A percentile compares a stretch with the other conserved stretches of the same genome.
Evolutionary conservation across 1,140 invertebrate genomes (phyloP).

Genomic region (Subanguina moxae): DNA sequence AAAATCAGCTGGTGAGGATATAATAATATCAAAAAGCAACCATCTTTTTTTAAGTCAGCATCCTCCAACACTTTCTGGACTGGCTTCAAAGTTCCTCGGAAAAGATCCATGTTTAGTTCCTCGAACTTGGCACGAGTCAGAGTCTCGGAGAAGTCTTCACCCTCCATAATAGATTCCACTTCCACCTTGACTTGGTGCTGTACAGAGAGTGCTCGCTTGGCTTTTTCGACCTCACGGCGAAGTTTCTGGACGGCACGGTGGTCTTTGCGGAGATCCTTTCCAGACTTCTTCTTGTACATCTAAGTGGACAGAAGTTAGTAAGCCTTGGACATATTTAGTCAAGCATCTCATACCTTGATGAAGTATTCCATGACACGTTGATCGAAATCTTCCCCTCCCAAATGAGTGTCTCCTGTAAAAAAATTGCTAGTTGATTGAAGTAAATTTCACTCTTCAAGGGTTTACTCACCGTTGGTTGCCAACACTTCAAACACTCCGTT

Average conservation of each 20-base stretch:
- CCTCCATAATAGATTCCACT: conserved; percentile 98
- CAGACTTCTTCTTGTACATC: conserved; percentile 66
- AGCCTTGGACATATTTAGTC: too few species aligned
- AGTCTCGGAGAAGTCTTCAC: conserved; percentile 98
- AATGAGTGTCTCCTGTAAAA: conserved; percentile 48
- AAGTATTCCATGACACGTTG: conserved; percentile 66
- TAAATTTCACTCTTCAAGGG: conserved; percentile 59
- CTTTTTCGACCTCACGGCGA: conserved; percentile 65
- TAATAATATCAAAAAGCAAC: too few species aligned
- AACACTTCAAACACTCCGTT: conserved; percentile 86
- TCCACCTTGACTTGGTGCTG: conserved; percentile 81
- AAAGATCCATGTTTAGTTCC: conserved; percentile 97
- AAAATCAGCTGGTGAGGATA: too few species aligned
- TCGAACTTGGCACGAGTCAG: conserved; percentile 98
- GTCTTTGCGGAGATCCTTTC: conserved; percentile 64
- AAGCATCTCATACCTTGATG: conserved; percentile 60
- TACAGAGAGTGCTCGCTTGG: conserved; percentile 79
- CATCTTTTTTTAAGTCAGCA: conserved; percentile 93
- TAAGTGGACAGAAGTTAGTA: too few species aligned
- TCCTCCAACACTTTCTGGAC: conserved; percentile 95
- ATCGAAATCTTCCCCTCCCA: conserved; percentile 66
- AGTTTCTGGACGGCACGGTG: conserved; percentile 65
- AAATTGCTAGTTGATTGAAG: not conserved
- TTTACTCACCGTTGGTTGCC: conserved; percentile 78
- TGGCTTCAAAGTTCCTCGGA: conserved; percentile 94